Evolutionary conservation across 2,888 invertebrate genomes (phyloP).

Genomic region (Megamerina dolium): DNA sequence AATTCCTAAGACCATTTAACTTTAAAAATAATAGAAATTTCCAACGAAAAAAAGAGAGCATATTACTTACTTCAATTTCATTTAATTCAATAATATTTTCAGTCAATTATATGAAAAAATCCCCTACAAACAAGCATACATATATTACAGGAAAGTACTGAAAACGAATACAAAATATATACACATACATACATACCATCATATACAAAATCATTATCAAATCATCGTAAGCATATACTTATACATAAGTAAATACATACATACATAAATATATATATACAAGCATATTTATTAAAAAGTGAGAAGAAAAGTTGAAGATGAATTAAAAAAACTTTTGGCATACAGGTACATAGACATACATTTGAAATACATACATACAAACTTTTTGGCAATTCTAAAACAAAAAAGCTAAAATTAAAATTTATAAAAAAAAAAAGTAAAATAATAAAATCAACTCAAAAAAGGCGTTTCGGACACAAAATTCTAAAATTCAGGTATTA

Average conservation of each 20-base stretch:
- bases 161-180: neutral
- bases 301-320: constrained; percentile 1
- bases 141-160: too few species aligned
- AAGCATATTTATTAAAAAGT: constrained; percentile 3
- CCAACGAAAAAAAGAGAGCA: too few species aligned
- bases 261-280: constrained; percentile 10
- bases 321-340: too few species aligned
- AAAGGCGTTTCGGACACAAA: constrained; percentile 47
- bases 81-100: too few species aligned
- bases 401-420: constrained; percentile 12
- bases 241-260: constrained; percentile 5
- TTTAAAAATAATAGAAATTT: too few species aligned
- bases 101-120: too few species aligned
- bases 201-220: neutral
- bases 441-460: constrained; percentile 20
- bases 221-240: neutral
- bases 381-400: constrained; percentile 24
- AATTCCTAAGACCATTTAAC: too few species aligned
- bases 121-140: too few species aligned
- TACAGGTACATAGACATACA: too few species aligned
- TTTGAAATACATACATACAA: too few species aligned
- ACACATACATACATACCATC: neutral
- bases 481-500: constrained; percentile 50
- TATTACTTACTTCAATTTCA: too few species aligned
- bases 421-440: constrained; percentile 11